Evolutionary conservation across 2,888 invertebrate genomes (phyloP), one percentile per base, ranked within the genome.

Genomic region (Agonum fuliginosum): DNA sequence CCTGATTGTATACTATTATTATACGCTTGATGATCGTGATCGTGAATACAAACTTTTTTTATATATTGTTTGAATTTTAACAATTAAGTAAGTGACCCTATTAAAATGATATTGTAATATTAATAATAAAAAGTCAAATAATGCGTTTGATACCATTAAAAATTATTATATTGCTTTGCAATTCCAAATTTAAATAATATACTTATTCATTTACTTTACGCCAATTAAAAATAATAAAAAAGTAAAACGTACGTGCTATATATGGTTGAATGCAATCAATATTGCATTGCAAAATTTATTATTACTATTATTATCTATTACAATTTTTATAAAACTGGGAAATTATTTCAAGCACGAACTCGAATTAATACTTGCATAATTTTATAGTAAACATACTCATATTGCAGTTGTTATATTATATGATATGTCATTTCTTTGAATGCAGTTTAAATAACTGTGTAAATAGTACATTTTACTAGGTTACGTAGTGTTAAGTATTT

Each of bases 281-380:
- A 54, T 54, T 54, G 19, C 8, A 12, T 54, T 54, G 24, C 54
- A 54, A 24, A 22, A 54, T 22, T 1, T 10, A 12, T 54, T 12
- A 54, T 54, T 24, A 54, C 54, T 24, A 54, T 24, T 10, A 54
- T 54, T 54, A 27, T 22, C 20, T 12, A 54, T 54, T 24, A 8
- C 54, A 54, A 24, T 54, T 54, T 54, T 54, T 2, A 12, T n/a
- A 51, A 22, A 54, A 54, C 19, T n/a, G 24, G 24, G 54, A 54
- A 54, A 54, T 54, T 54, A 54, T 54, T 24, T 54, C 54, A 20
- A 54, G 24, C 54, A 54, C 19, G 51, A 12, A 54, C 24, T 22
- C n/a, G 24, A 24, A 54, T 54, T 24, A 54, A 54, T 24, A 54
- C 54, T 54, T 54, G 54, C 54, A 54, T 54, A 54, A 54, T 54